A percentile compares a stretch with the other conserved stretches of the same genome.
These are phyloP conservation scores for Serrognathus titanus DNA, from an alignment of 2,888 invertebrate species.

Conservation along the genomic window DNA sequence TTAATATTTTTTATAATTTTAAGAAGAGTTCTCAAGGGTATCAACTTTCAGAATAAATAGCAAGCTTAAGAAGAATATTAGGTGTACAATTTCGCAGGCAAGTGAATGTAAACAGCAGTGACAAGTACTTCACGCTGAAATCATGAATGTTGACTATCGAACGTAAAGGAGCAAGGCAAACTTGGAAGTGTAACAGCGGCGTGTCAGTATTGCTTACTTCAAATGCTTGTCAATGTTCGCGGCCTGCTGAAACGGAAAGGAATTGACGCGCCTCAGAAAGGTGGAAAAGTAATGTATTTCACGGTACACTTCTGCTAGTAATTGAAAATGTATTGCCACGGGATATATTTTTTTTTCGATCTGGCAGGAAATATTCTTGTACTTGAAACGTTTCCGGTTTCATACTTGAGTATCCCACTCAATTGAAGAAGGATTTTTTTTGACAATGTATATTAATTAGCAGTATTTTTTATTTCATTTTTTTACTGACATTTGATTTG, in stretches of 20 bases:
- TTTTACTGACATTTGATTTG: no score
- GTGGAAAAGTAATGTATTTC: conserved; percentile 21
- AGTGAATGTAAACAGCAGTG: background rate
- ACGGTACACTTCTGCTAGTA: conserved; percentile 19
- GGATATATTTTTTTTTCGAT: background rate
- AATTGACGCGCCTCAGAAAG: conserved; percentile 17
- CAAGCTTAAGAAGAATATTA: no score
- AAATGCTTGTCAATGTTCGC: conserved; percentile 15
- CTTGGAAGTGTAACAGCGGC: background rate
- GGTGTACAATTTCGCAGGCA: no score
- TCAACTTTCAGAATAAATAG: no score
- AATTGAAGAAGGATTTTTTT: no score
- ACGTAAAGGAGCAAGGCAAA: background rate
- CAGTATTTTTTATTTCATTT: no score
- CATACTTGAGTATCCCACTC: no score
- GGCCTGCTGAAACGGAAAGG: conserved; percentile 14
- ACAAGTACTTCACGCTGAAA: background rate
- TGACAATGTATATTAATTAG: no score
- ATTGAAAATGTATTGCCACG: conserved; percentile 17
- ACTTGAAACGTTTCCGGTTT: no score
- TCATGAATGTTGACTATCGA: background rate
- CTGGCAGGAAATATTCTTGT: no score
- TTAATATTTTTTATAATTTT: no score
- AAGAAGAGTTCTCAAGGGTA: no score
- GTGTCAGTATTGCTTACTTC: conserved; percentile 4